These are phyloP conservation scores for Orchesella flavescens DNA, from an alignment of 2,888 invertebrate genomes.

Conservation along the genomic window DNA sequence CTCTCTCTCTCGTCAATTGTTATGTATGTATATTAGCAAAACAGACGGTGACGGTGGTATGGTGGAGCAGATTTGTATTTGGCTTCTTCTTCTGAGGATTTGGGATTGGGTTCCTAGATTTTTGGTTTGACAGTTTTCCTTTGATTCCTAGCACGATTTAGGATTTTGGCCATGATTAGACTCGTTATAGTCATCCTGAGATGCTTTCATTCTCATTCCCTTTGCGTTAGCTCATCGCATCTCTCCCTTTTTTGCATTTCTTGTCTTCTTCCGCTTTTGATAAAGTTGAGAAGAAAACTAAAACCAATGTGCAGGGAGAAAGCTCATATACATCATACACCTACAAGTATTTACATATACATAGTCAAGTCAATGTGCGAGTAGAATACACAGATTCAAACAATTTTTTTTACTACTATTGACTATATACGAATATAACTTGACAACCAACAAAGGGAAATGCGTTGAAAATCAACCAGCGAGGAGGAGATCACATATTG, in stretches of 20 bases:
- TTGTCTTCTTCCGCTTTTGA: background rate
- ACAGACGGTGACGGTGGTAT: background rate
- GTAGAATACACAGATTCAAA: background rate
- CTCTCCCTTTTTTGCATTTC: background rate
- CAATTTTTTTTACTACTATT: background rate
- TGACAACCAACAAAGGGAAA: too few species aligned
- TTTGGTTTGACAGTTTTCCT: slow-evolving; percentile 14
- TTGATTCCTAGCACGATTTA: slow-evolving; percentile 31
- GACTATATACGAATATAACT: too few species aligned
- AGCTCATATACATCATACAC: background rate
- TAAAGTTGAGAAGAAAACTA: background rate
- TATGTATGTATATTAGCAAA: background rate
- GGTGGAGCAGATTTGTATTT: slow-evolving; percentile 23
- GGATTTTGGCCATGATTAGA: slow-evolving; percentile 35
- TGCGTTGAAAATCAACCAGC: too few species aligned
- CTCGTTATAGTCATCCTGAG: background rate
- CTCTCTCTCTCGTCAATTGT: background rate
- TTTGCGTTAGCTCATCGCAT: background rate
- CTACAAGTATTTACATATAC: background rate
- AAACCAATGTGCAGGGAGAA: background rate
- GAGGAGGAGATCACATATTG: slow-evolving; percentile 13
- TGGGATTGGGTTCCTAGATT: background rate
- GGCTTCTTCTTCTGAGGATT: background rate
- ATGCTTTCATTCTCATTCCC: slow-evolving; percentile 4
- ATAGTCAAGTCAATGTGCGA: background rate